Conservation (phyloP, 2,113 vertebrate species). For the Danionella cerebrum region DNA sequence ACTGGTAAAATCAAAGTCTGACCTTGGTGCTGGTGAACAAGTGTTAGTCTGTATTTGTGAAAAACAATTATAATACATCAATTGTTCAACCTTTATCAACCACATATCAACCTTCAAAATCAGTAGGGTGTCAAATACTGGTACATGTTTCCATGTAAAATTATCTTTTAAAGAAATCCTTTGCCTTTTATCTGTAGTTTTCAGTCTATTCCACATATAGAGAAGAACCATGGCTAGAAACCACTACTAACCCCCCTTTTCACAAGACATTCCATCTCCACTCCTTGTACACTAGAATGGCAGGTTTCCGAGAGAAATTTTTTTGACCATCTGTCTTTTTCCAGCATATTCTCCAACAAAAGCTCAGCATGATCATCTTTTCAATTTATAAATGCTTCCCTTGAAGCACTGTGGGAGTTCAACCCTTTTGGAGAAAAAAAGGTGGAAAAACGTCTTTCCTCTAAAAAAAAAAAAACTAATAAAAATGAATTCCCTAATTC, state of each 20-base stretch:
- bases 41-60: too few species aligned
- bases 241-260: neutral
- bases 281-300: neutral
- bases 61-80: too few species aligned
- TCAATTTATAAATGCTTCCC: conserved; percentile 11
- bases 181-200: too few species aligned
- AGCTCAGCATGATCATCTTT: conserved; percentile 17
- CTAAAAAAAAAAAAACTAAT: neutral
- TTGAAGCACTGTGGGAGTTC: neutral
- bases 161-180: too few species aligned
- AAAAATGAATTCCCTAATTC: neutral
- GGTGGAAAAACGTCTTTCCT: neutral
- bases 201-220: neutral
- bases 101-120: too few species aligned
- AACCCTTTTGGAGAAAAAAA: neutral
- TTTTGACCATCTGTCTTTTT: neutral
- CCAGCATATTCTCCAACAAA: conserved; percentile 2
- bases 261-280: conserved; percentile 2
- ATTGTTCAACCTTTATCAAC: too few species aligned
- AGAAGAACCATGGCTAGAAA: neutral
- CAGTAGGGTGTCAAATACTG: too few species aligned
- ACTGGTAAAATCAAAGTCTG: too few species aligned
- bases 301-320: neutral
- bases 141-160: too few species aligned
- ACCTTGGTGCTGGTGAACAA: too few species aligned